A percentile compares a stretch with the other conserved stretches of the same genome.
Evolutionary conservation across 2,797 vertebrate species (phyloP).

Genomic region (Anniella stebbinsi): DNA sequence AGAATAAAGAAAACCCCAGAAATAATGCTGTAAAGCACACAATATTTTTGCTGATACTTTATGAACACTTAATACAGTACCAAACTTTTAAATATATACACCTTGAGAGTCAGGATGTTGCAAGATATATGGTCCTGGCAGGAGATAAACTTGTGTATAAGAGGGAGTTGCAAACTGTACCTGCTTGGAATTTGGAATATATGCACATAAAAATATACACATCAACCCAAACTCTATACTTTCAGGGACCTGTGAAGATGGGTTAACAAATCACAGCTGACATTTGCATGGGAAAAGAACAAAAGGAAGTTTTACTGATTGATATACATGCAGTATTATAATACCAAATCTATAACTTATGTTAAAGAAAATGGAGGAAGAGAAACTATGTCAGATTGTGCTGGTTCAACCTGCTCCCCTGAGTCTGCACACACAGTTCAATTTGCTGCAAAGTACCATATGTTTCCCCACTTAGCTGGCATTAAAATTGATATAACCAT

Average conservation of each 20-base stretch:
- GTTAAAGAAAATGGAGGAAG: conserved; percentile 57
- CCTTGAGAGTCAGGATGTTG: conserved; percentile 52
- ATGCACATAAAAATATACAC: conserved; percentile 26
- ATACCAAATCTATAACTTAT: conserved; percentile 48
- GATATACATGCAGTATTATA: conserved; percentile 45
- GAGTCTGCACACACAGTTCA: conserved; percentile 57
- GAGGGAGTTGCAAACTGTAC: background rate
- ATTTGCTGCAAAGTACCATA: conserved; percentile 65
- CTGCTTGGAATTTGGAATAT: conserved; percentile 35
- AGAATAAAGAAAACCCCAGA: background rate
- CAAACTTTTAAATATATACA: background rate
- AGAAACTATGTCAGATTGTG: conserved; percentile 52
- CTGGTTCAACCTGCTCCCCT: conserved; percentile 65
- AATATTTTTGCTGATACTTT: background rate
- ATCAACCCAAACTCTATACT: conserved; percentile 11
- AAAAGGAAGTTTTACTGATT: conserved; percentile 21
- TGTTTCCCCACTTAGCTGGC: conserved; percentile 67
- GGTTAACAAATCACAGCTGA: conserved; percentile 15
- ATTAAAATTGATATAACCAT: conserved; percentile 70
- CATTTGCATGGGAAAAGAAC: conserved; percentile 25
- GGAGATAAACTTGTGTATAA: conserved; percentile 63
- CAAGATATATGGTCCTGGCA: conserved; percentile 66
- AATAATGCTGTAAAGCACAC: background rate
- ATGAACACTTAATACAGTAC: background rate
- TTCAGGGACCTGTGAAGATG: background rate